Percentiles rank a stretch among this genome's conserved stretches.
Evolutionary conservation across 2,113 vertebrate genomes (phyloP).

Genomic region (Dendrocopos noguchii): DNA sequence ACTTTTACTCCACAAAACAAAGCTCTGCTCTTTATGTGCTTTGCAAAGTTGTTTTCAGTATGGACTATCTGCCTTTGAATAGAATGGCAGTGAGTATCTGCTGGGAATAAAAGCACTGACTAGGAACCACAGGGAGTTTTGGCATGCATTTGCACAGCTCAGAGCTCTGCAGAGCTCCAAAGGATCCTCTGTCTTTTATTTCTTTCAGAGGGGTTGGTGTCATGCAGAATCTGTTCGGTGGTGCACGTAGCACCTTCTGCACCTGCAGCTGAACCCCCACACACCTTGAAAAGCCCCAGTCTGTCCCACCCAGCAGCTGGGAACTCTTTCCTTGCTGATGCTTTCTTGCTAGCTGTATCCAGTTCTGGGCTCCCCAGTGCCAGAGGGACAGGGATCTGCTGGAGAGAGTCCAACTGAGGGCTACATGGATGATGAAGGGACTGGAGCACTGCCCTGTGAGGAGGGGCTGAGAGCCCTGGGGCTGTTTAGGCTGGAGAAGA

Average conservation of each 20-base stretch:
- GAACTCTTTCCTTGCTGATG: background rate
- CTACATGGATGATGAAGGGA: too few species aligned
- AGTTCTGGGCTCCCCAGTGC: too few species aligned
- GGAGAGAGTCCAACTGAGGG: too few species aligned
- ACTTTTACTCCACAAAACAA: background rate
- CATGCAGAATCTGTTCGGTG: background rate
- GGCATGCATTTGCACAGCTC: background rate
- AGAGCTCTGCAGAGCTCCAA: background rate
- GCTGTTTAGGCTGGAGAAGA: too few species aligned
- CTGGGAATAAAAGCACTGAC: background rate
- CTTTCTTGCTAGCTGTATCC: background rate
- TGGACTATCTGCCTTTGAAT: background rate
- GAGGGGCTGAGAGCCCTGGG: too few species aligned
- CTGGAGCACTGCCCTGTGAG: too few species aligned
- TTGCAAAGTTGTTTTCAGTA: slow-evolving; percentile 30
- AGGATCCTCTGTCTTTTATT: background rate
- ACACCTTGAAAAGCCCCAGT: background rate
- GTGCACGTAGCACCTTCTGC: background rate
- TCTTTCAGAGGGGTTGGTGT: background rate
- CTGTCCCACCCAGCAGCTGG: background rate
- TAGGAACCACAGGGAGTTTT: background rate
- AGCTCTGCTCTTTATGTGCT: background rate
- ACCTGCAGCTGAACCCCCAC: background rate
- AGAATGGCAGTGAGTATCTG: background rate
- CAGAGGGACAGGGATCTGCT: too few species aligned